Conservation (phyloP, 2,113 vertebrate genomes). For the Lucifuga dentata region DNA sequence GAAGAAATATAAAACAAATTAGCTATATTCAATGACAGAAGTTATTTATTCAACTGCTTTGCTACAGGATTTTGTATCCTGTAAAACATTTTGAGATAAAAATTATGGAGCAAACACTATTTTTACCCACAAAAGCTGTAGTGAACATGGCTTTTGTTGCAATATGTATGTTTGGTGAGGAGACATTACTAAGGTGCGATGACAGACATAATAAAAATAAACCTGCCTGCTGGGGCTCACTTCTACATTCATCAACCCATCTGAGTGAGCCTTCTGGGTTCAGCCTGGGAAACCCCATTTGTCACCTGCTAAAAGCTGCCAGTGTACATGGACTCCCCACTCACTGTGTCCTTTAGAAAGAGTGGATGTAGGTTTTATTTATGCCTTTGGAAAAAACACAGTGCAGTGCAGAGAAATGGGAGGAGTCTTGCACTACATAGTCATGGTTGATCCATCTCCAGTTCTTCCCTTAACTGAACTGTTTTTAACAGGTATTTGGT, state of each 20-base stretch:
- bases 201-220: conserved; percentile 95
- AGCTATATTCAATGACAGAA: conserved; percentile 78
- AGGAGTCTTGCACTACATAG: too few species aligned
- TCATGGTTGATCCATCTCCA: too few species aligned
- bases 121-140: conserved; percentile 10
- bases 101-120: neutral
- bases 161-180: conserved; percentile 80
- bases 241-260: conserved; percentile 92
- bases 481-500: too few species aligned
- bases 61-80: neutral
- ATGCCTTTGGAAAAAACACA: conserved; percentile 58
- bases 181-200: conserved; percentile 78
- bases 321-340: conserved; percentile 56
- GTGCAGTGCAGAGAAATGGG: conserved; percentile 9
- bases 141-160: too few species aligned
- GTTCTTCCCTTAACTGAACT: too few species aligned
- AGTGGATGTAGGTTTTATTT: conserved; percentile 63
- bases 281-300: conserved; percentile 76
- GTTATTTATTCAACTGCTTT: conserved; percentile 10
- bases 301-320: conserved; percentile 77
- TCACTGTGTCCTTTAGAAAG: conserved; percentile 53
- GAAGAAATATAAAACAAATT: conserved; percentile 18
- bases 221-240: conserved; percentile 88
- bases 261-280: conserved; percentile 84
- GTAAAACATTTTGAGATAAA: conserved; percentile 16